phyloP scores from a whole-genome alignment of 2,888 invertebrate species.

The Carpatolechia fugitivella region DNA sequence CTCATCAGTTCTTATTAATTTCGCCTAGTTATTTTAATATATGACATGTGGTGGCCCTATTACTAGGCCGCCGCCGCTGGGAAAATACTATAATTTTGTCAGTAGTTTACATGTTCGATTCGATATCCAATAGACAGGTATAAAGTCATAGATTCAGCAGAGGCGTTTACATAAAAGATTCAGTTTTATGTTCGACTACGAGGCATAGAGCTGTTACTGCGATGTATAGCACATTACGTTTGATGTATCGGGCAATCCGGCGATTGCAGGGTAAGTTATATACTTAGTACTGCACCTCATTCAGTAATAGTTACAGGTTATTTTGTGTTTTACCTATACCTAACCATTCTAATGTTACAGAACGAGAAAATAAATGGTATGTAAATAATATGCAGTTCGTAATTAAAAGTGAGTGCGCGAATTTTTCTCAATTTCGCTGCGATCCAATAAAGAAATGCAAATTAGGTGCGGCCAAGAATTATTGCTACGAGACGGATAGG shows the following conservation, averaged over 20 bases:
- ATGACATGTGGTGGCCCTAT: too few species aligned
- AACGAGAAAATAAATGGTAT: slow-evolving; percentile 1
- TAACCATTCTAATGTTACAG: too few species aligned
- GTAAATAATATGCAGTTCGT: slow-evolving; percentile 29
- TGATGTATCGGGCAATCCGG: slow-evolving; percentile 68
- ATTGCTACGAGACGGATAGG: slow-evolving; percentile 42
- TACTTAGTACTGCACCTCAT: not conserved
- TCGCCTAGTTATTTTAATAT: too few species aligned
- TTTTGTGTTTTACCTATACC: not conserved
- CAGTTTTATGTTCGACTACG: slow-evolving; percentile 49
- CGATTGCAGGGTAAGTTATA: slow-evolving; percentile 42
- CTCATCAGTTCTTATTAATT: too few species aligned
- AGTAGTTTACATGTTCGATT: not conserved
- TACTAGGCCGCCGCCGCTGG: too few species aligned
- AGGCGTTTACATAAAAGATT: slow-evolving; percentile 59
- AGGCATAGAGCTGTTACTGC: slow-evolving; percentile 58
- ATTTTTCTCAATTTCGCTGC: slow-evolving; percentile 68
- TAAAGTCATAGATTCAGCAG: slow-evolving; percentile 31
- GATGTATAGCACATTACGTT: slow-evolving; percentile 50
- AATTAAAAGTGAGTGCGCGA: slow-evolving; percentile 61
- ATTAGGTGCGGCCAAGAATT: slow-evolving; percentile 69
- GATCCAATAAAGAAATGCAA: slow-evolving; percentile 78
- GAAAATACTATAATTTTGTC: not conserved
- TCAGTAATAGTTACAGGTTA: too few species aligned
- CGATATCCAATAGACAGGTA: slow-evolving; percentile 22